These are phyloP conservation scores for Myathropa florea DNA, from an alignment of 2,888 invertebrate species.

Conservation along the genomic window DNA sequence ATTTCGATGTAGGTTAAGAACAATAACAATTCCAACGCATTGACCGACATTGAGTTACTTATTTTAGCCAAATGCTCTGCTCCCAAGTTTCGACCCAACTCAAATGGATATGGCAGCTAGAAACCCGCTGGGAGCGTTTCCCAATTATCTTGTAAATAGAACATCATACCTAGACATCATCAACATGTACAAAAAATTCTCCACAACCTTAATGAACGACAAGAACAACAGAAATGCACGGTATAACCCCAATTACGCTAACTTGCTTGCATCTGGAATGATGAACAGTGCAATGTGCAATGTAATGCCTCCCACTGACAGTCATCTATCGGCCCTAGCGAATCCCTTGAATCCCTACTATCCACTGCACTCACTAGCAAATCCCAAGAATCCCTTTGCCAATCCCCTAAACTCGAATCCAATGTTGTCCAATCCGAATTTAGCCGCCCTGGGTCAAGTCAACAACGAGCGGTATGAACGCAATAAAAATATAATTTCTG, in stretches of 20 bases:
- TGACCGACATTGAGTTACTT: not conserved
- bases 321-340: slow-evolving; percentile 32
- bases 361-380: slow-evolving; percentile 29
- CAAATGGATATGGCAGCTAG: slow-evolving; percentile 41
- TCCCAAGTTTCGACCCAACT: not conserved
- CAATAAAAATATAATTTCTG: slow-evolving; percentile 29
- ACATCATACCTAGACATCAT: slow-evolving; percentile 58
- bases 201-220: slow-evolving; percentile 36
- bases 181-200: slow-evolving; percentile 63
- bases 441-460: slow-evolving; percentile 19
- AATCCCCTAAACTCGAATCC: slow-evolving; percentile 20
- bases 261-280: slow-evolving; percentile 28
- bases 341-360: slow-evolving; percentile 49
- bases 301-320: slow-evolving; percentile 25
- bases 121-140: slow-evolving; percentile 38
- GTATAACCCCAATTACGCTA: slow-evolving; percentile 34
- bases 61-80: not conserved
- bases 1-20: slow-evolving; percentile 75
- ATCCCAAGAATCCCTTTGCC: slow-evolving; percentile 16
- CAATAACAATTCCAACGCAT: not conserved
- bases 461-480: slow-evolving; percentile 39
- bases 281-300: slow-evolving; percentile 24
- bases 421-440: slow-evolving; percentile 37
- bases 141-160: slow-evolving; percentile 48
- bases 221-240: slow-evolving; percentile 34